Evolutionary conservation across 2,888 invertebrate species (phyloP).

Genomic region (Andrena dorsata): DNA sequence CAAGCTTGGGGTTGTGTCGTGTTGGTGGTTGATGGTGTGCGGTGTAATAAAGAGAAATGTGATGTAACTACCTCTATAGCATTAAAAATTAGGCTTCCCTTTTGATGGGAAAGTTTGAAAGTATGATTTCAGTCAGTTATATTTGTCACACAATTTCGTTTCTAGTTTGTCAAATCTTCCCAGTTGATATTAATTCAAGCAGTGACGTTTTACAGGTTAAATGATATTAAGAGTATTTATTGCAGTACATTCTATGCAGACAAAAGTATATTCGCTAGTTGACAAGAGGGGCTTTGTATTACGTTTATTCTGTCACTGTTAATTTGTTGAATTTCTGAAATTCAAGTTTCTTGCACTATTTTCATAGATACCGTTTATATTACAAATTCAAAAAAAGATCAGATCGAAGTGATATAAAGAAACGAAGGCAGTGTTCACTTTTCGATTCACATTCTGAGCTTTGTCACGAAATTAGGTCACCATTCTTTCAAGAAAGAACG

Average conservation of each 20-base stretch:
- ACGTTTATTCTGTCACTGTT: neutral
- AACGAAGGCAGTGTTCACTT: neutral
- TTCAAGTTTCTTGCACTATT: neutral
- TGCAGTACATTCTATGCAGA: neutral
- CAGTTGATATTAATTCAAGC: neutral
- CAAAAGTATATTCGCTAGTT: neutral
- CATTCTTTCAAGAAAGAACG: constrained; percentile 23
- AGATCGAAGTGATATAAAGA: too few relatives aligned
- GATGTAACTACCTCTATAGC: neutral
- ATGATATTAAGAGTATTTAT: neutral
- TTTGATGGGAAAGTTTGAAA: neutral
- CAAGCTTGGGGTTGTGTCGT: constrained; percentile 33
- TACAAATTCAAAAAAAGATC: neutral
- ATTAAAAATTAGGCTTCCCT: neutral
- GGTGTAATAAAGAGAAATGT: neutral
- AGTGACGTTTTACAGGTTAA: neutral
- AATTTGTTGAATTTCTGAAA: neutral
- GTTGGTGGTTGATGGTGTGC: constrained; percentile 11
- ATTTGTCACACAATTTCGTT: too few relatives aligned
- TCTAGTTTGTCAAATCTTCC: too few relatives aligned
- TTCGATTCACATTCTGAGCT: neutral
- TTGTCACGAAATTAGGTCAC: constrained; percentile 48
- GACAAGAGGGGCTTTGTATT: neutral
- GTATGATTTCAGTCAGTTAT: too few relatives aligned
- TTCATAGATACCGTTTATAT: neutral